phyloP scores from a whole-genome alignment of 2,888 invertebrate species.

The Maniola hyperantus region DNA sequence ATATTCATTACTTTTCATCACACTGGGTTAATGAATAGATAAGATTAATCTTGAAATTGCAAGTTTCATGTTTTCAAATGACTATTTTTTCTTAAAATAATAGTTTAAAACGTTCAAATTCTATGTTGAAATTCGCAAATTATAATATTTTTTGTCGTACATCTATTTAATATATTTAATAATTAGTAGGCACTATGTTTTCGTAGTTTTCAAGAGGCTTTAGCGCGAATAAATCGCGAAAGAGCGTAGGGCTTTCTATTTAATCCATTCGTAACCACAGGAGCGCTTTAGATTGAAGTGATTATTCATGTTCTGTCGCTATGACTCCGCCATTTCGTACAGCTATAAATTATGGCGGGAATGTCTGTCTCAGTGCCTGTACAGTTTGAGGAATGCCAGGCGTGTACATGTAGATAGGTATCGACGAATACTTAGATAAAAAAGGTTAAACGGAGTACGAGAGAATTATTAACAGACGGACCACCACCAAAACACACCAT shows the following conservation, averaged over 20 bases:
- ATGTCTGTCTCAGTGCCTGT: constrained; percentile 18
- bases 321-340: constrained; percentile 29
- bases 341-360: constrained; percentile 28
- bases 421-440: constrained; percentile 1
- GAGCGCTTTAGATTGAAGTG: constrained; percentile 36
- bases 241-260: constrained; percentile 21
- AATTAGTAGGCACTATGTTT: not conserved
- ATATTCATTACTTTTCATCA: no score
- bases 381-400: constrained; percentile 18
- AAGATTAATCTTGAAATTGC: no score
- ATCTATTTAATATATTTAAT: no score
- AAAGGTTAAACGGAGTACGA: no score
- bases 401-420: not conserved
- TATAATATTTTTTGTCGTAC: no score
- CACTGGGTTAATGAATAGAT: no score
- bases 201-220: constrained; percentile 1
- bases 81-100: no score
- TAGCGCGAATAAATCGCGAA: constrained; percentile 15
- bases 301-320: constrained; percentile 40
- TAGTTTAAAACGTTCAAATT: no score
- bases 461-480: no score
- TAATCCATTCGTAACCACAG: constrained; percentile 28
- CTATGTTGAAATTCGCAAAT: no score
- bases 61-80: no score
- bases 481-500: no score